Base-by-base conservation (phyloP, 2,888 invertebrate genomes). In the Tenthredo amoena region DNA sequence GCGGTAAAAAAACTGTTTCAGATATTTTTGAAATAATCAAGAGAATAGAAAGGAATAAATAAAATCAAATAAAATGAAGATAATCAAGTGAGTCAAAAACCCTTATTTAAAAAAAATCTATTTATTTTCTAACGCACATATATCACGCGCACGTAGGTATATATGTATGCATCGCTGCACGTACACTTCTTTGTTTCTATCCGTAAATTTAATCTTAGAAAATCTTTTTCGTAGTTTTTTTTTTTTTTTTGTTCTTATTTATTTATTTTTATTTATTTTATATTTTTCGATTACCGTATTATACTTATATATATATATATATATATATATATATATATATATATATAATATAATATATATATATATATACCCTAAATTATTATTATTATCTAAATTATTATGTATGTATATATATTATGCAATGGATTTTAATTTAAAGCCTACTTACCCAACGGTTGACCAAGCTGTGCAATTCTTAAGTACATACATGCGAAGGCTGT, bases 141-240 rank as follows among this genome's bases (percentile, higher is more conserved):
- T 26, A 26, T 62, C 62, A 62, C 62, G 62, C 26, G 62, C 26
- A 62, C 26, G 62, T 68, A 68, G 31, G 34, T 68, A 34, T 34
- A 31, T 31, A 31, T 31, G 15, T 68, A 34, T 68, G 15, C 15
- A 12, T 68, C 68, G 26, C 10, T 34, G 12, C 26, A 31, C 68
- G 26, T 68, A 68, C 34, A 34, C 34, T 2, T 34, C 31, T 68
- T 68, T 21, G 37, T 21, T 74, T 43, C 10, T 74, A 43, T 43
- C 5, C 72, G 72, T 74, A 74, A 37, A 40, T 74, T 74, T 43
- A 74, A 43, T 74, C 40, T 74, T 74, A 74, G 72, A 74, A 74
- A 74, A 74, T 74, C 21, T 68, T 43, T 5, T 43, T 74, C 43
- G n/a, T 18, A 72, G 40, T 43, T 37, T 9, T 1, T 37, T 72